A percentile compares a stretch with the other conserved stretches of the same genome.
These are phyloP conservation scores for Oreochromis niloticus DNA, from an alignment of 2,113 vertebrate species.

Conservation along the genomic window DNA sequence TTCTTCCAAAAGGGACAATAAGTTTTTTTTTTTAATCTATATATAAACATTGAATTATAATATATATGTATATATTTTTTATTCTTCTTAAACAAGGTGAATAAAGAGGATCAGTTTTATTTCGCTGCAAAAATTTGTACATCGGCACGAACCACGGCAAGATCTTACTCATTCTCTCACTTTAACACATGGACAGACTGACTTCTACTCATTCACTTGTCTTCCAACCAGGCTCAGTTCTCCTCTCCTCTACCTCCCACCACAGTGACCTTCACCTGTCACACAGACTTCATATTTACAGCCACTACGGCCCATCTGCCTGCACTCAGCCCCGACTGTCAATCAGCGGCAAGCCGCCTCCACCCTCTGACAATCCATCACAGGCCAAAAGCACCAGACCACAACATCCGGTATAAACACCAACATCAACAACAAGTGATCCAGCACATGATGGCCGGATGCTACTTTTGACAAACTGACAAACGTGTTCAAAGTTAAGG, in stretches of 20 bases:
- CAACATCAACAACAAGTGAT: not conserved
- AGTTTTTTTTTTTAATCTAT: not conserved
- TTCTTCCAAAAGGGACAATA: not conserved
- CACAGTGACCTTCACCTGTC: conserved; percentile 64
- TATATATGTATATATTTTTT: not conserved
- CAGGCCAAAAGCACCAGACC: not conserved
- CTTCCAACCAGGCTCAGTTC: not conserved
- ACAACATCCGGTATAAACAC: not conserved
- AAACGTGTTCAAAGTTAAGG: not conserved
- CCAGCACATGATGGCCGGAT: not conserved
- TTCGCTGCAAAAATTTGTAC: not conserved
- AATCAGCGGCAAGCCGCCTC: conserved; percentile 43
- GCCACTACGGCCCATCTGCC: conserved; percentile 51
- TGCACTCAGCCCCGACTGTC: conserved; percentile 45
- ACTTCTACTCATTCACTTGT: not conserved
- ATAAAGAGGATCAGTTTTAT: not conserved
- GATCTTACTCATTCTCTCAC: not conserved
- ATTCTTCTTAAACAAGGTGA: not conserved
- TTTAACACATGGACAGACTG: not conserved
- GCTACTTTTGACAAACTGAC: not conserved
- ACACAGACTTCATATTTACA: conserved; percentile 54
- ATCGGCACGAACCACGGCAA: not conserved
- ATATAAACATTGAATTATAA: not conserved
- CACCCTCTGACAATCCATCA: conserved; percentile 31
- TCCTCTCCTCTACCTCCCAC: conserved; percentile 25